Conservation (phyloP, 2,113 vertebrate genomes). For the Sander lucioperca region DNA sequence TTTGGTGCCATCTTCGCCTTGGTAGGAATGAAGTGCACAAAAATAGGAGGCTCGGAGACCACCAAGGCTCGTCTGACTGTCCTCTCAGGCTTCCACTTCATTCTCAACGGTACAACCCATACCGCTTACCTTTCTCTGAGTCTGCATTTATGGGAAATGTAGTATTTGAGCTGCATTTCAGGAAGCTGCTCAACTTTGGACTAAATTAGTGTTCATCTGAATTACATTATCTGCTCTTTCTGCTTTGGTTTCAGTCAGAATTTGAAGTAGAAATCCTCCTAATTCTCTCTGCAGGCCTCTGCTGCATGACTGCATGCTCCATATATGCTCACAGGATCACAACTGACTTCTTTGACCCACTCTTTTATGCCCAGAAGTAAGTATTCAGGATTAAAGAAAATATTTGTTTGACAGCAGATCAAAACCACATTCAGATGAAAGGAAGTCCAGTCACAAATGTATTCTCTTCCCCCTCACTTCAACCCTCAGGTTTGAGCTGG, state of each 20-base stretch:
- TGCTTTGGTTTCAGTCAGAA: not conserved
- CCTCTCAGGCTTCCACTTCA: constrained; percentile 91
- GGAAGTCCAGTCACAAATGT: not conserved
- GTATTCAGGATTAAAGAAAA: constrained; percentile 59
- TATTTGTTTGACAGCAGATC: constrained; percentile 4
- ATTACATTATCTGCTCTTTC: not conserved
- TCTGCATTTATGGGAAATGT: not conserved
- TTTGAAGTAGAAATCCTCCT: not conserved
- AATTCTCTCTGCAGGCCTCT: constrained; percentile 85
- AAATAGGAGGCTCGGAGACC: constrained; percentile 92
- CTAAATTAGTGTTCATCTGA: not conserved
- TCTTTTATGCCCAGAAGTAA: constrained; percentile 96
- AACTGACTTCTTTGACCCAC: constrained; percentile 95
- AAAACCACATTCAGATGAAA: constrained; percentile 21
- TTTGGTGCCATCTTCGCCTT: constrained; percentile 90
- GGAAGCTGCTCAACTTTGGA: not conserved
- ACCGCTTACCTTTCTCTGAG: not conserved
- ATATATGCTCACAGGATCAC: constrained; percentile 97
- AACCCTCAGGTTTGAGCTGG: constrained; percentile 84
- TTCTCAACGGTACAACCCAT: constrained; percentile 89
- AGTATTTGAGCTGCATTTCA: not conserved
- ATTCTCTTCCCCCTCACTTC: not conserved
- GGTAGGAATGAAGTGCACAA: constrained; percentile 97
- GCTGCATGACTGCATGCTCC: constrained; percentile 93
- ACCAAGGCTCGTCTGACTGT: constrained; percentile 92